Evolutionary conservation across 2,113 vertebrate genomes (phyloP).

Genomic region (Proterorhinus semilunaris): DNA sequence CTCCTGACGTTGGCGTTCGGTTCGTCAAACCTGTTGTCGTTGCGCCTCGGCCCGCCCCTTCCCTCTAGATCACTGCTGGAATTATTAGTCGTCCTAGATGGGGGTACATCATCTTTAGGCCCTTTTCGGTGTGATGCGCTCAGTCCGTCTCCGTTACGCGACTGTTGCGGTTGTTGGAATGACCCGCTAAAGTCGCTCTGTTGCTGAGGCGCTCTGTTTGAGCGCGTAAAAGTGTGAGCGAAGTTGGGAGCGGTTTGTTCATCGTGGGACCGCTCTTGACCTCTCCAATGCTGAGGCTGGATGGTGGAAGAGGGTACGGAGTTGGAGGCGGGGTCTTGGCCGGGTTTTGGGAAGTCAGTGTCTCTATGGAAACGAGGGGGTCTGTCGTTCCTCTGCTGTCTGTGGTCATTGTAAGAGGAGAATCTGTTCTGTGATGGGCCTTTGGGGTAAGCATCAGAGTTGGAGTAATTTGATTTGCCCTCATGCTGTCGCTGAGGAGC

Average conservation of each 20-base stretch:
- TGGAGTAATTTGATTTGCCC: constrained; percentile 71
- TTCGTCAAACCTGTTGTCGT: constrained; percentile 66
- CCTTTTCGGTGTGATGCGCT: constrained; percentile 69
- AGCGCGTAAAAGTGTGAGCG: constrained; percentile 69
- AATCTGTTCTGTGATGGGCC: constrained; percentile 79
- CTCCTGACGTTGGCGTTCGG: constrained; percentile 81
- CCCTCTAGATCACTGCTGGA: constrained; percentile 45
- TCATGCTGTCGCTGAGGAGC: constrained; percentile 76
- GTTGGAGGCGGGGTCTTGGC: constrained; percentile 75
- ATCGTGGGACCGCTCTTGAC: constrained; percentile 62
- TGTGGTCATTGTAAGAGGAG: constrained; percentile 80
- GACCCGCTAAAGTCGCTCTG: constrained; percentile 48
- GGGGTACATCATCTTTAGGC: constrained; percentile 72
- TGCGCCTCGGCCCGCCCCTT: constrained; percentile 69
- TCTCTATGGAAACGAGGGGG: constrained; percentile 94
- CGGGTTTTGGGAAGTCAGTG: constrained; percentile 81
- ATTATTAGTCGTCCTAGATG: constrained; percentile 74
- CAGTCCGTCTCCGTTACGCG: constrained; percentile 60
- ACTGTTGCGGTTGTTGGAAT: constrained; percentile 48
- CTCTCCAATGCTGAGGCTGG: constrained; percentile 77
- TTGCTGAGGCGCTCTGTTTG: constrained; percentile 80
- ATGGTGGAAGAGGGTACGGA: constrained; percentile 56
- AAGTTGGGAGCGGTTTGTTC: constrained; percentile 39
- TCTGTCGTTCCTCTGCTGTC: constrained; percentile 86
- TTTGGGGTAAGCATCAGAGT: constrained; percentile 81